Conservation (phyloP, 2,888 invertebrate species). For the Galeruca laticollis region DNA sequence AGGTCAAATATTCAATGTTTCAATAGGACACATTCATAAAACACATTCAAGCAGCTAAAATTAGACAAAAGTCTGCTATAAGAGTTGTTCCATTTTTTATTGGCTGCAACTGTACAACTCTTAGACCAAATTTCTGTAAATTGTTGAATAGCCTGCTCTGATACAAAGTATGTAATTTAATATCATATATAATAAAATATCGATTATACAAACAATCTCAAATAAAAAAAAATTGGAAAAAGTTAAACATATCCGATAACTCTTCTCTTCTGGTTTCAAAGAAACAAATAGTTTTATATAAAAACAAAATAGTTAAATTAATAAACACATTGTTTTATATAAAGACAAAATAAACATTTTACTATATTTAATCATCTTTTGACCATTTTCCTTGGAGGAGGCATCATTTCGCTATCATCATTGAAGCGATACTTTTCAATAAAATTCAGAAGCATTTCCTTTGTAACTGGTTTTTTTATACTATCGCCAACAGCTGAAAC, state of each 20-base stretch:
- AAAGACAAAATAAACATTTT: conserved; percentile 37
- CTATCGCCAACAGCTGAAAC: conserved; percentile 84
- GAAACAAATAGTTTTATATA: conserved; percentile 43
- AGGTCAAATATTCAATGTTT: no score
- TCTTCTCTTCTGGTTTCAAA: conserved; percentile 29
- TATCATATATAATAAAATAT: conserved; percentile 11
- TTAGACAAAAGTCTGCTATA: no score
- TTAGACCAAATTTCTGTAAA: no score
- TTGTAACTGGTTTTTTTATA: conserved; percentile 87
- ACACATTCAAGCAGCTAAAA: no score
- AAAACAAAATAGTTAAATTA: conserved; percentile 41
- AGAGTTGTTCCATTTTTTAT: no score
- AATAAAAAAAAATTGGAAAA: conserved; percentile 1
- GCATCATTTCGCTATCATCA: conserved; percentile 79
- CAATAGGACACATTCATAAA: no score
- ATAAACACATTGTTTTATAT: conserved; percentile 39
- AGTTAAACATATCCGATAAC: neutral
- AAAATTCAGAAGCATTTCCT: conserved; percentile 80
- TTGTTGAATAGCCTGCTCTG: no score
- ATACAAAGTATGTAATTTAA: neutral
- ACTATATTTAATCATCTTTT: conserved; percentile 63
- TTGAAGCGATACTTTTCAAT: conserved; percentile 76
- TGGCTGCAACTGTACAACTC: no score
- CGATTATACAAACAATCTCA: conserved; percentile 14
- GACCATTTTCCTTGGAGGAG: conserved; percentile 73